These are phyloP conservation scores for Lycaon pictus DNA, from an alignment of 2,113 vertebrate genomes.

Conservation along the genomic window DNA sequence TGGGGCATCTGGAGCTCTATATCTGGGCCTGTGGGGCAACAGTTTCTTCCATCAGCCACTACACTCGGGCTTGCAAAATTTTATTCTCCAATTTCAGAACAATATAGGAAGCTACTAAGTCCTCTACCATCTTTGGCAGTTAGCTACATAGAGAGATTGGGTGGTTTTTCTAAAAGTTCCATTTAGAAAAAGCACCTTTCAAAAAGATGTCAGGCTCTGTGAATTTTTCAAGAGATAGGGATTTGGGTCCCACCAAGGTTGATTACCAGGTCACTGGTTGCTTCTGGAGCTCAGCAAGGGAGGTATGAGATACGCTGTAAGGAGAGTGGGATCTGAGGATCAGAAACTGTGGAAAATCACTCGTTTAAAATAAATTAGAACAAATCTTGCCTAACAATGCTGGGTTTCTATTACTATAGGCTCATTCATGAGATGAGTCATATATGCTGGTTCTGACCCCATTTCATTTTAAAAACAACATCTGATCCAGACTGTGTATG, in stretches of 20 bases:
- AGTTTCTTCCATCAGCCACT: constrained; percentile 63
- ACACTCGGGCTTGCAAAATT: constrained; percentile 67
- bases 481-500: background rate
- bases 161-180: constrained; percentile 52
- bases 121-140: constrained; percentile 59
- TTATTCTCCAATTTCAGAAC: constrained; percentile 74
- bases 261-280: constrained; percentile 58
- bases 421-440: background rate
- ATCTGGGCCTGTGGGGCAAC: constrained; percentile 55
- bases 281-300: constrained; percentile 28
- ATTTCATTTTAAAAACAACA: constrained; percentile 58
- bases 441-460: constrained; percentile 38
- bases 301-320: constrained; percentile 56
- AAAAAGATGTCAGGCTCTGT: background rate
- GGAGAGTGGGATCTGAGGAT: constrained; percentile 62
- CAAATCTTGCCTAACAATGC: constrained; percentile 4
- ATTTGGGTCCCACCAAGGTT: constrained; percentile 40
- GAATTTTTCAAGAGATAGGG: constrained; percentile 51
- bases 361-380: constrained; percentile 62
- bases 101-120: constrained; percentile 62
- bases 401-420: constrained; percentile 41
- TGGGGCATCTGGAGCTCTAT: constrained; percentile 47
- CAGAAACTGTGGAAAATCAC: constrained; percentile 60
- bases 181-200: background rate
- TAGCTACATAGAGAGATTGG: constrained; percentile 51